phyloP scores from a whole-genome alignment of 2,797 vertebrate genomes.

The Danio tinwini region DNA sequence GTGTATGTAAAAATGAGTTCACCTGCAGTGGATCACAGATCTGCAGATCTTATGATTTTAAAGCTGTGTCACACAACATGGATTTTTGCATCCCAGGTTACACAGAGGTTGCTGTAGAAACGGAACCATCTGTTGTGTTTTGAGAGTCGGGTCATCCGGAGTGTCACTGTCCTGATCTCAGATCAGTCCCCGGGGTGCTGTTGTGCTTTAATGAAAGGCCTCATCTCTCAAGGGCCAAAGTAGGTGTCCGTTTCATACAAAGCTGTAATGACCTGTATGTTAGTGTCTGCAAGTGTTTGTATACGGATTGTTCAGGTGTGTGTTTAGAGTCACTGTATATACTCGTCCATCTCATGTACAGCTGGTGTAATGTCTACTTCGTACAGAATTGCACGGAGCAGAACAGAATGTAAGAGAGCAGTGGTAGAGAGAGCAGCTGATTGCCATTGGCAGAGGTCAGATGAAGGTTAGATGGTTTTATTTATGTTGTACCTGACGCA shows the following conservation, averaged over 20 bases:
- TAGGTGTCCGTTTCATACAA: constrained; percentile 22
- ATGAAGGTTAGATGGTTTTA: constrained; percentile 38
- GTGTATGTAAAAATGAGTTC: background rate
- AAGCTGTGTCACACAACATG: background rate
- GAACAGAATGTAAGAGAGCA: background rate
- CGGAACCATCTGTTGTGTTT: constrained; percentile 36
- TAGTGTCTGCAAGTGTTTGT: background rate
- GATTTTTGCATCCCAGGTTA: constrained; percentile 21
- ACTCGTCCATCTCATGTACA: background rate
- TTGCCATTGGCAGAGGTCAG: constrained; percentile 46
- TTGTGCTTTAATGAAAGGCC: constrained; percentile 42
- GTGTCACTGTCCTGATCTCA: constrained; percentile 37
- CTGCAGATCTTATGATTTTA: background rate
- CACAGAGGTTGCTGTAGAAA: constrained; percentile 19
- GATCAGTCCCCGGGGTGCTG: constrained; percentile 41
- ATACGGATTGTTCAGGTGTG: background rate
- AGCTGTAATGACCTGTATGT: background rate
- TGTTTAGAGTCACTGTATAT: background rate
- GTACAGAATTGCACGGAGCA: background rate
- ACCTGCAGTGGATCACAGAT: background rate
- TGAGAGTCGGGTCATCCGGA: constrained; percentile 26
- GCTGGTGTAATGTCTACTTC: background rate
- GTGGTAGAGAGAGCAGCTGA: constrained; percentile 24
- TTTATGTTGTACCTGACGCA: background rate
- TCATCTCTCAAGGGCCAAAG: constrained; percentile 37